Base-by-base conservation (phyloP, 2,797 vertebrate species). In the Characodon lateralis region DNA sequence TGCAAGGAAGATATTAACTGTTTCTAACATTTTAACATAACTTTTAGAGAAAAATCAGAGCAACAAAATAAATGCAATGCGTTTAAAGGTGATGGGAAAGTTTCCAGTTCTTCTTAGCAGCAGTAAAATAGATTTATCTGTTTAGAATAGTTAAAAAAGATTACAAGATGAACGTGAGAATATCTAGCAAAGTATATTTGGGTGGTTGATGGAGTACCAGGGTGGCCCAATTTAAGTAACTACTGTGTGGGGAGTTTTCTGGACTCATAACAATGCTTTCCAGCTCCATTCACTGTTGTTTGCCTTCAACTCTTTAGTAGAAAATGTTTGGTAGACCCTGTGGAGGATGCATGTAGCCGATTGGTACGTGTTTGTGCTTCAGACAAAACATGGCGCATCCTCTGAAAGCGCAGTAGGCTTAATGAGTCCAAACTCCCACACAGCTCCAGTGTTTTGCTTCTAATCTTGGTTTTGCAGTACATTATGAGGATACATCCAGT, bases 221-320 rank as follows among this genome's bases (percentile, higher is more conserved):
- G 63, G 63, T 66, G 63, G 63, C 63, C 63, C 63, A 22, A 35
- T 66, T 39, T 66, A 66, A 22, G 35, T 22, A 66, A 66, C 39
- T 31, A 65, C 35, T 12, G 20, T 41, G 63, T 66, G 63, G 18
- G 63, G 20, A 66, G 18, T 24, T 41, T 39, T 66, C 13, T 66
- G 31, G 71, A 72, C 50, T 55, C 18, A 39, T 35, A 72, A 72
- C 71, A 72, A 24, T 55, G 50, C 63, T 41, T 66, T 24, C 35
- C 63, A 66, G 63, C 63, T 66, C 63, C 35, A 41, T 66, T 66
- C 59, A 35, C 1, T 20, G 59, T 35, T 63, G 59, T 20, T 63
- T 2, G 59, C 59, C 28, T 63, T 35, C 35, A 66, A 9, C 22
- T 22, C 8, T 41, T 66, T 41, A 24, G 63, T 35, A 66, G 63